Evolutionary conservation across 2,888 invertebrate species (phyloP).

Genomic region (Sympetrum striolatum): DNA sequence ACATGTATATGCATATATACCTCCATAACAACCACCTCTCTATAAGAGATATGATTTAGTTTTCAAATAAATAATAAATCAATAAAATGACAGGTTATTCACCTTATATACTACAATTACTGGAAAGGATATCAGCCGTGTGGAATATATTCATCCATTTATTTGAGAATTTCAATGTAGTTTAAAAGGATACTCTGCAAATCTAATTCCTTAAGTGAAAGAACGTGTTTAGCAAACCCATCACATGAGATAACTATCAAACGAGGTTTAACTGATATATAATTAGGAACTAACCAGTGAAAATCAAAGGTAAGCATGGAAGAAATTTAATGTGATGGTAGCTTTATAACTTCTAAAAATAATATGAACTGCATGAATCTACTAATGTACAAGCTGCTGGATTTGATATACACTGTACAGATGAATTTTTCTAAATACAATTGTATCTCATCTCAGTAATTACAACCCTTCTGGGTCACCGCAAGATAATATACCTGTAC

Average conservation of each 20-base stretch:
- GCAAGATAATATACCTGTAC: conserved; percentile 35
- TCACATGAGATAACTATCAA: conserved; percentile 1
- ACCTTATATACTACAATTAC: background rate
- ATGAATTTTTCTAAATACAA: conserved; percentile 33
- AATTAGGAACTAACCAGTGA: conserved; percentile 36
- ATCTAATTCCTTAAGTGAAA: conserved; percentile 29
- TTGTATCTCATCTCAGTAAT: conserved; percentile 17
- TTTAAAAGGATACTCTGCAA: conserved; percentile 20
- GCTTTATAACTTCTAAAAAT: conserved; percentile 25
- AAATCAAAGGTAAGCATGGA: conserved; percentile 26
- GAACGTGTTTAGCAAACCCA: conserved; percentile 19
- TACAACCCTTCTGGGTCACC: conserved; percentile 2
- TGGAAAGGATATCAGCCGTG: conserved; percentile 27
- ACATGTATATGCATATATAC: background rate
- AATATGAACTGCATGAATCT: conserved; percentile 22
- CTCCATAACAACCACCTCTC: conserved; percentile 27
- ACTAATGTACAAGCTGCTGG: conserved; percentile 29
- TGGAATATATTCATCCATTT: conserved; percentile 34
- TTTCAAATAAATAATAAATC: conserved; percentile 37
- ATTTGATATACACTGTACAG: conserved; percentile 42
- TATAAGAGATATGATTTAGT: conserved; percentile 27
- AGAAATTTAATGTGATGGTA: conserved; percentile 27
- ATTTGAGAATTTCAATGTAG: conserved; percentile 21
- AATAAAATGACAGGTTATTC: conserved; percentile 36
- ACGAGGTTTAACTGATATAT: background rate